Base-by-base conservation (phyloP, 2,113 vertebrate species). In the Myocastor coypus region DNA sequence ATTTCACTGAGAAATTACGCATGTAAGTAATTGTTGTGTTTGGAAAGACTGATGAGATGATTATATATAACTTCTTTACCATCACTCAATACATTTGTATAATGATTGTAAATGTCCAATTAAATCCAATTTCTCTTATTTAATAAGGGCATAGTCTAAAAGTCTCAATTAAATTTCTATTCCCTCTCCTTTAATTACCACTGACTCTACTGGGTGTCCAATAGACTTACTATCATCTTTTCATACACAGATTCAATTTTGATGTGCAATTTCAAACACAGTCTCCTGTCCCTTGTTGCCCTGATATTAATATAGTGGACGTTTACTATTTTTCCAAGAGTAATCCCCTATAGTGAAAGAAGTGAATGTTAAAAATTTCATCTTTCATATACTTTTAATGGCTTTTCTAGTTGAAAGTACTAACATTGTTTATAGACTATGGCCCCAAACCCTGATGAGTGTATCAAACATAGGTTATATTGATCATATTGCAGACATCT, bases 241-340 rank as follows among this genome's bases (percentile, higher is more conserved):
- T 26, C 26, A 13, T 61, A 42, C 10, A 22, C 26, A 88, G 37
- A 1, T 52, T 94, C 17, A 92, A 75, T 42, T 30, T 57, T 42
- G 46, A 86, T 42, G 30, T 22, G 28, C 22, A 84, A 4, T 46
- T 80, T 52, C 80, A 37, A 32, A 2, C 24, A 37, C n/a, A n/a
- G 46, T 59, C 2, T 0, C 12, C 3, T 32, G 46, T 66, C 10
- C 46, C 3, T 55, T 28, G 20, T 52, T 1, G 6, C 2, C 24
- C 55, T 63, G 17, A 32, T 0, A 24, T 17, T 78, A 81, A 34
- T 6, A 55, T 0, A 42, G 5, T 3, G 8, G 4, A 66, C 37
- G 37, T 12, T 61, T 7, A 40, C 28, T 66, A 40, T 68, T 7
- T 77, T 87, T 91, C 37, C n/a, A 55, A 61, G 16, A 57, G 2